phyloP scores from a whole-genome alignment of 2,888 invertebrate species.

The Amiota mariae region DNA sequence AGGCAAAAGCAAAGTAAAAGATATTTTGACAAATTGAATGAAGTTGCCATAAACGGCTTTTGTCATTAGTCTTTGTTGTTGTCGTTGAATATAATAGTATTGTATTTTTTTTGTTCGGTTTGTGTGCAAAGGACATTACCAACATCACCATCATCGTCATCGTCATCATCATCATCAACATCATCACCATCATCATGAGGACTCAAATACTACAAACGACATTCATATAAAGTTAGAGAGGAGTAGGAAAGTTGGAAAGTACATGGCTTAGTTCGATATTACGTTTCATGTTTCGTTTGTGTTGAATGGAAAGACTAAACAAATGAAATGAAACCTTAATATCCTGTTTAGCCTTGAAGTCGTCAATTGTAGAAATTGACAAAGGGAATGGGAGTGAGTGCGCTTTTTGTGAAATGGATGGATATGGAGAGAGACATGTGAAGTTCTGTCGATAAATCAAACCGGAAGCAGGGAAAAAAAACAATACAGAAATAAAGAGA shows the following conservation, averaged over 20 bases:
- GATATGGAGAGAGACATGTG: constrained; percentile 2
- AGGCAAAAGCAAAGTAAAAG: constrained; percentile 13
- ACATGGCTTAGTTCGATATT: too few species aligned
- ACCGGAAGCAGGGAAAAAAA: not conserved
- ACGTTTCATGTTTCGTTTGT: not conserved
- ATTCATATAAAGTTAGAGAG: too few species aligned
- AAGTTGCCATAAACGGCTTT: constrained; percentile 25
- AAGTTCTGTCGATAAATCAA: constrained; percentile 19
- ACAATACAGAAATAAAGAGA: not conserved
- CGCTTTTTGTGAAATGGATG: not conserved
- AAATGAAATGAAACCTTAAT: constrained; percentile 16
- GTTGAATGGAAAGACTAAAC: constrained; percentile 10
- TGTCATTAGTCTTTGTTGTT: constrained; percentile 23
- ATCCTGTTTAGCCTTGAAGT: constrained; percentile 22
- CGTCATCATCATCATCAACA: too few species aligned
- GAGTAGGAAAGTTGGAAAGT: too few species aligned
- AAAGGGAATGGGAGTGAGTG: not conserved
- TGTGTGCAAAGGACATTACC: too few species aligned
- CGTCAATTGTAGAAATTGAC: not conserved
- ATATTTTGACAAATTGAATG: constrained; percentile 25
- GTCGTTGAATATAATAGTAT: not conserved
- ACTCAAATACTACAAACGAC: too few species aligned
- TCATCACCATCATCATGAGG: too few species aligned
- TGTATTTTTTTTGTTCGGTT: too few species aligned
- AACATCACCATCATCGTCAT: too few species aligned